phyloP scores from a whole-genome alignment of 2,113 vertebrate species.

The Myanophis thanlyinensis region DNA sequence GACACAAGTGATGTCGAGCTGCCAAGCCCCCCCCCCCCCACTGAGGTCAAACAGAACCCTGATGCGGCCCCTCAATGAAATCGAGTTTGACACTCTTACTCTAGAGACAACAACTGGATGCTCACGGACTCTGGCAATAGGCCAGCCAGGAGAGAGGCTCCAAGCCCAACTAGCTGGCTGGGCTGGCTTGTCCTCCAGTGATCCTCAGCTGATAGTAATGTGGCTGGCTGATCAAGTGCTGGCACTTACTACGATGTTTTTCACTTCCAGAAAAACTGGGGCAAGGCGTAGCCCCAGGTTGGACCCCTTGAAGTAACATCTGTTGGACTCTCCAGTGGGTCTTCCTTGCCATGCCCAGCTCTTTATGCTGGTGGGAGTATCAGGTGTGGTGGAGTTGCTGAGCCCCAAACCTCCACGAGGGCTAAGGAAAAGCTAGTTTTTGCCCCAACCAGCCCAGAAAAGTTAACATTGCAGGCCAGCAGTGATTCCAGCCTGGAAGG shows the following conservation, averaged over 20 bases:
- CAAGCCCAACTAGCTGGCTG: neutral
- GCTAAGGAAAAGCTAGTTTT: neutral
- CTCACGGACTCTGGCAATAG: neutral
- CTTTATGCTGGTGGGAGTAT: neutral
- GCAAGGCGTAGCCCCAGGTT: neutral
- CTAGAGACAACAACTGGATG: neutral
- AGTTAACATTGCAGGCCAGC: neutral
- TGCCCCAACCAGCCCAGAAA: neutral
- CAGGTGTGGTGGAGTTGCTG: neutral
- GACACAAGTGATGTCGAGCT: no score
- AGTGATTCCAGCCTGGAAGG: neutral
- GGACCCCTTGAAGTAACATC: neutral
- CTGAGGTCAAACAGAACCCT: no score
- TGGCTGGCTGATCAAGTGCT: slow-evolving; percentile 76
- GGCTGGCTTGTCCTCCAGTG: slow-evolving; percentile 58
- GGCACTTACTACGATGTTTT: neutral
- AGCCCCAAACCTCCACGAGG: neutral
- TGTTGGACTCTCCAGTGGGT: neutral
- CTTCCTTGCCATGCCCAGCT: neutral
- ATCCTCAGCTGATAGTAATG: slow-evolving; percentile 86
- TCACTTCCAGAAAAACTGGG: neutral
- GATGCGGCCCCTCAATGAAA: no score
- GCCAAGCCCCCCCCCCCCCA: no score
- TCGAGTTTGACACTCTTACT: no score
- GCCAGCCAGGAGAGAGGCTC: neutral